Conservation (phyloP, 2,113 vertebrate genomes). For the Rhizomys pruinosus region DNA sequence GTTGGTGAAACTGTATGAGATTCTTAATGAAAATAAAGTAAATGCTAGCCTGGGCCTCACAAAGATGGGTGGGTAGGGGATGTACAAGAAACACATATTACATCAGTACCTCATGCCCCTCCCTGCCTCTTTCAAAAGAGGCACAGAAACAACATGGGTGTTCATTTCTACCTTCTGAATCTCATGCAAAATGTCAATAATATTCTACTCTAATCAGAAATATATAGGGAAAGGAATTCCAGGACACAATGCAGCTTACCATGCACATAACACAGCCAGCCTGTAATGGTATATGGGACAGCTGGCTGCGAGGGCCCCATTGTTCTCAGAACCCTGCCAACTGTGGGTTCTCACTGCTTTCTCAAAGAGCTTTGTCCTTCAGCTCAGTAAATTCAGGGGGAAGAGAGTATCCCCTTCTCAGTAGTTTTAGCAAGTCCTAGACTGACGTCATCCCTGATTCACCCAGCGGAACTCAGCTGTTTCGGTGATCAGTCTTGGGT, state of each 20-base stretch:
- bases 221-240: not conserved
- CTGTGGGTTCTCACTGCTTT: not conserved
- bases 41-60: not conserved
- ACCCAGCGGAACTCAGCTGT: not conserved
- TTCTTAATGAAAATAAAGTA: not conserved
- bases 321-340: not conserved
- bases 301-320: not conserved
- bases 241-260: not conserved
- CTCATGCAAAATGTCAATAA: not conserved
- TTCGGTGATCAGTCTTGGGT: not conserved
- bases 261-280: not conserved
- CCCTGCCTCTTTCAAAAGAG: not conserved
- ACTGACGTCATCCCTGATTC: not conserved
- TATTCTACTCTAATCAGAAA: not conserved
- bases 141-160: not conserved
- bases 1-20: not conserved
- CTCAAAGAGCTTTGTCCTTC: not conserved
- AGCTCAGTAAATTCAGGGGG: not conserved
- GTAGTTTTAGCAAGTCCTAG: not conserved
- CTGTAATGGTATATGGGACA: not conserved
- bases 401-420: not conserved
- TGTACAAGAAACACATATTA: accelerated
- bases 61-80: not conserved
- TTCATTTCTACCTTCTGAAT: not conserved
- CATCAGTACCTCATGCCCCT: accelerated